Percentiles rank a stretch among this genome's conserved stretches.
Conservation (phyloP, 2,797 vertebrate genomes). For the Arremon brunneinucha region DNA sequence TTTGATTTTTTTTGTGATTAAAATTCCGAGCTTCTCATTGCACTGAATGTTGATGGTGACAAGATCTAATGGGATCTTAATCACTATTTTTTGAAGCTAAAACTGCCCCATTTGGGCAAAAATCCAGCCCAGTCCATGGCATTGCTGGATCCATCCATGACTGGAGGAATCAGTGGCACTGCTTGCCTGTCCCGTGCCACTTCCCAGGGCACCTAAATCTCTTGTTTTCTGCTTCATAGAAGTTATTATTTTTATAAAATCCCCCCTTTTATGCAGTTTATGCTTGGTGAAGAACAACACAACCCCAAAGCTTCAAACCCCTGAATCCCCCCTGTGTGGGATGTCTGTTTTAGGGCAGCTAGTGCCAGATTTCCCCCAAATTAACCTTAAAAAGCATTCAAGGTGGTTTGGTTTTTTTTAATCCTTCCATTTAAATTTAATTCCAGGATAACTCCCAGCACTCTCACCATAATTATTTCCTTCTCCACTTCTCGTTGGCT, state of each 20-base stretch:
- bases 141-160: neutral
- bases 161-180: neutral
- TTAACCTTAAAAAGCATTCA: neutral
- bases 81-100: rapidly evolving
- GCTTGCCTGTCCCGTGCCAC: neutral
- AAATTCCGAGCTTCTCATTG: neutral
- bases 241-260: neutral
- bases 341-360: no score
- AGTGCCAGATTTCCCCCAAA: no score
- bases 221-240: neutral
- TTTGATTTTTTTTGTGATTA: neutral
- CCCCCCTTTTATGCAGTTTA: rapidly evolving
- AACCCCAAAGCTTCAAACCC: neutral
- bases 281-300: rapidly evolving
- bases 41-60: neutral
- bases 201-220: neutral
- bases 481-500: neutral
- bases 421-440: neutral
- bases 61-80: neutral
- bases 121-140: neutral
- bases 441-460: neutral
- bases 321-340: rapidly evolving
- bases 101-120: neutral
- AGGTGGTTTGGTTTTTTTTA: no score
- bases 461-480: neutral